phyloP scores from a whole-genome alignment of 2,888 invertebrate genomes.

The Heliconius hortense region DNA sequence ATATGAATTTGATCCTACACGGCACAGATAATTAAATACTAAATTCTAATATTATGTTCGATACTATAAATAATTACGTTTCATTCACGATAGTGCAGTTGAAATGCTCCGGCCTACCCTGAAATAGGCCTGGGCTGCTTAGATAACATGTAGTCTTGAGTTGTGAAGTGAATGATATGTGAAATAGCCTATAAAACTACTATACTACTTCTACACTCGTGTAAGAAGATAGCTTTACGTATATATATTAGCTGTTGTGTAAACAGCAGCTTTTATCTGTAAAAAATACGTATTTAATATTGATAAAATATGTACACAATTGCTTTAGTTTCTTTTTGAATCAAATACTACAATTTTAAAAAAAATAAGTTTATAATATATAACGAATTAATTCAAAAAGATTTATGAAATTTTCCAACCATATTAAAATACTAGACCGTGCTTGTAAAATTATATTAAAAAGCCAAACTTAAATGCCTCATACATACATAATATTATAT shows the following conservation, averaged over 20 bases:
- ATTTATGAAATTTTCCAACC: neutral
- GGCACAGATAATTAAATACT: too few relatives aligned
- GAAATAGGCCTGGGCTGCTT: neutral
- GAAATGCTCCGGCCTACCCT: neutral
- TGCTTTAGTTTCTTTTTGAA: neutral
- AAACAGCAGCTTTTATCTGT: too few relatives aligned
- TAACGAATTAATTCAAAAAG: neutral
- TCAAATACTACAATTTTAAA: neutral
- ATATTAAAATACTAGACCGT: neutral
- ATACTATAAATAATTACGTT: neutral
- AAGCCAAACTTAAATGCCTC: neutral
- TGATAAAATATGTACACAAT: neutral
- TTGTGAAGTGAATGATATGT: neutral
- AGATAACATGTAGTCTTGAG: neutral
- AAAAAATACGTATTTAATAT: neutral
- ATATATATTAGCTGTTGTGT: too few relatives aligned
- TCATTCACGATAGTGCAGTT: neutral
- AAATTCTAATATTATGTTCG: neutral
- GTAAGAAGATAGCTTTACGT: too few relatives aligned
- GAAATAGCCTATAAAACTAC: neutral
- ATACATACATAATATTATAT: neutral
- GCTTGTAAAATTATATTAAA: conserved; percentile 3
- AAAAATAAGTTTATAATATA: neutral
- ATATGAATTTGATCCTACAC: too few relatives aligned
- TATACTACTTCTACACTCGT: too few relatives aligned